phyloP scores from a whole-genome alignment of 2,888 invertebrate genomes.

The Aphidoletes aphidimyza region DNA sequence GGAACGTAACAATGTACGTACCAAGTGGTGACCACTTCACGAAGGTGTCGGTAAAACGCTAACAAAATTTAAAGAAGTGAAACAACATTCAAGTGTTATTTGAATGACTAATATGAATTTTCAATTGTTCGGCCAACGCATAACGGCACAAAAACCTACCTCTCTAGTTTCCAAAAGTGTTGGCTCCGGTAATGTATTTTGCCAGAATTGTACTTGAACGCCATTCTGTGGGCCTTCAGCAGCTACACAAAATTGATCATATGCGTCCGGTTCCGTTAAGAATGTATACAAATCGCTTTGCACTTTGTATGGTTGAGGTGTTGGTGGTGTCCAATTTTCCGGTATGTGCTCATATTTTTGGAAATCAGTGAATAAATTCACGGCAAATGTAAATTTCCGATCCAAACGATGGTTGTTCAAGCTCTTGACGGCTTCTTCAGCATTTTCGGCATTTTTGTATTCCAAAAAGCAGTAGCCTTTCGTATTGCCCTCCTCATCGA shows the following conservation, averaged over 20 bases:
- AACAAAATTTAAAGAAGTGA: constrained; percentile 57
- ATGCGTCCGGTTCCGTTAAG: constrained; percentile 92
- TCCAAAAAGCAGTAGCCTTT: constrained; percentile 95
- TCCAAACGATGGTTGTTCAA: constrained; percentile 95
- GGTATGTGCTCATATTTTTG: constrained; percentile 90
- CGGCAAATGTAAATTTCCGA: constrained; percentile 92
- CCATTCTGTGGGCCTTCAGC: constrained; percentile 80
- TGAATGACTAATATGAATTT: not conserved
- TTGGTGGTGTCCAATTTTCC: constrained; percentile 92
- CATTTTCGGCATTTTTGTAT: constrained; percentile 83
- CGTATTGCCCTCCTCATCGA: constrained; percentile 81
- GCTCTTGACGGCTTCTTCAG: constrained; percentile 87
- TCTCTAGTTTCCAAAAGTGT: constrained; percentile 82
- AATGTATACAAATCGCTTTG: constrained; percentile 94
- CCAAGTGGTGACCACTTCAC: constrained; percentile 98
- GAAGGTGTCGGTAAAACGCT: constrained; percentile 96
- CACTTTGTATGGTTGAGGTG: constrained; percentile 88
- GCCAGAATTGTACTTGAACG: constrained; percentile 86
- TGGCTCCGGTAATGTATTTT: constrained; percentile 90
- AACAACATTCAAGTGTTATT: not conserved
- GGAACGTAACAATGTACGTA: constrained; percentile 96
- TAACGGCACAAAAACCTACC: constrained; percentile 67
- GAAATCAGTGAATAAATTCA: constrained; percentile 95
- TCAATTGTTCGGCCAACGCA: not conserved
- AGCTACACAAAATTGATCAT: constrained; percentile 94